A percentile compares a stretch with the other conserved stretches of the same genome.
These are phyloP conservation scores for Tipula vernalis DNA, from an alignment of 2,888 invertebrate genomes.

Conservation along the genomic window DNA sequence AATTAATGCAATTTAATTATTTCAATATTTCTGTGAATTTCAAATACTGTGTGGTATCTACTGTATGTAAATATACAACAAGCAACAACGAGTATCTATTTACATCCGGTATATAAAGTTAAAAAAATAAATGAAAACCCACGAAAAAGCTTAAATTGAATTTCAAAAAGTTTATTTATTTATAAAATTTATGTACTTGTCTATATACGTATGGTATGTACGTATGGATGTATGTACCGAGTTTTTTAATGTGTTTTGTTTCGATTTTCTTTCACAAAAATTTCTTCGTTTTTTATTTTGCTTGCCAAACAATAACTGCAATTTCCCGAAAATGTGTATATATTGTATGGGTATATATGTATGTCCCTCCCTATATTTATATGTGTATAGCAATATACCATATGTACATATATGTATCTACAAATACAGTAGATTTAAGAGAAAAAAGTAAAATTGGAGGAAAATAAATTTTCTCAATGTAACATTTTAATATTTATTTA, in stretches of 20 bases:
- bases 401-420: too few relatives aligned
- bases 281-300: not conserved
- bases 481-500: not conserved
- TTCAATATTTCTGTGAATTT: not conserved
- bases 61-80: not conserved
- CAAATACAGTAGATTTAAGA: not conserved
- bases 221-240: not conserved
- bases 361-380: not conserved
- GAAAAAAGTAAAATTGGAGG: not conserved
- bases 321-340: not conserved
- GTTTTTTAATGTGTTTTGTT: not conserved
- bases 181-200: not conserved
- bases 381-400: too few relatives aligned
- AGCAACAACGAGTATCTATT: not conserved
- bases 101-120: not conserved
- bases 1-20: not conserved
- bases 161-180: not conserved
- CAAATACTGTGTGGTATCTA: not conserved
- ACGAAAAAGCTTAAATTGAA: slow-evolving; percentile 4
- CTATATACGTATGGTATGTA: not conserved
- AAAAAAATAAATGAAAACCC: not conserved
- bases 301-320: not conserved
- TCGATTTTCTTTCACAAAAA: not conserved
- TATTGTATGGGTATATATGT: not conserved
- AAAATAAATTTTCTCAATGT: not conserved